These are phyloP conservation scores for Caenorhabditis virilis DNA, from an alignment of 2,888 invertebrate genomes.

Conservation along the genomic window DNA sequence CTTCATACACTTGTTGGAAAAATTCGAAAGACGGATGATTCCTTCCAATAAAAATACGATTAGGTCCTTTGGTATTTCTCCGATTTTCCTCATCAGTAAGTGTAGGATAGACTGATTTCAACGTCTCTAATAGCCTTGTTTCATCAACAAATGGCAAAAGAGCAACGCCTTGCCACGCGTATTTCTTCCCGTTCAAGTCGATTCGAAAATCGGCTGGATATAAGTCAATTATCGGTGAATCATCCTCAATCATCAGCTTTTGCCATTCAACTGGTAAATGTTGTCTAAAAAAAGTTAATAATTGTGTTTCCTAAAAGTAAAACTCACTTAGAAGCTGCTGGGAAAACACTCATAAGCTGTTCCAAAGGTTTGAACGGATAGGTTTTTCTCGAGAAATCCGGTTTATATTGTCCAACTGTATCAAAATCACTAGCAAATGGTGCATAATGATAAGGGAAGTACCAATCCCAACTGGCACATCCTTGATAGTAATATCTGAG, in stretches of 20 bases:
- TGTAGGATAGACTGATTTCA: conserved; percentile 76
- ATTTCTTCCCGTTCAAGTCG: conserved; percentile 95
- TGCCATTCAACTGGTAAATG: conserved; percentile 95
- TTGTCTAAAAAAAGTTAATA: conserved; percentile 72
- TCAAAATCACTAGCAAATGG: conserved; percentile 99
- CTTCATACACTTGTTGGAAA: conserved; percentile 78
- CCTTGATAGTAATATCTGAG: conserved; percentile 97
- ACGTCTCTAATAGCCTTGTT: conserved; percentile 77
- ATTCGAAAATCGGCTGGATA: conserved; percentile 91
- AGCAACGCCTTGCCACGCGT: conserved; percentile 99
- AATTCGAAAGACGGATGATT: conserved; percentile 78
- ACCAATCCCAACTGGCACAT: conserved; percentile 99
- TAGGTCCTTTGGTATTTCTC: conserved; percentile 86
- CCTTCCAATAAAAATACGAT: conserved; percentile 83
- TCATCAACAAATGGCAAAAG: conserved; percentile 97
- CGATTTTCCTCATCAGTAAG: conserved; percentile 84
- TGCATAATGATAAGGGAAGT: conserved; percentile 98
- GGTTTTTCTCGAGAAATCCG: conserved; percentile 85
- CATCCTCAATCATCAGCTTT: conserved; percentile 86
- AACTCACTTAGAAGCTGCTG: conserved; percentile 81
- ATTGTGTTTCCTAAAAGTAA: background rate
- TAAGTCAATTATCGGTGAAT: conserved; percentile 94
- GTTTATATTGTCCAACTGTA: conserved; percentile 77
- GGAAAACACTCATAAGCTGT: conserved; percentile 99
- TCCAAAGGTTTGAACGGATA: conserved; percentile 95